A percentile compares a stretch with the other conserved stretches of the same genome.
Conservation (phyloP, 2,113 vertebrate genomes). For the Rhabdomys dilectus region DNA sequence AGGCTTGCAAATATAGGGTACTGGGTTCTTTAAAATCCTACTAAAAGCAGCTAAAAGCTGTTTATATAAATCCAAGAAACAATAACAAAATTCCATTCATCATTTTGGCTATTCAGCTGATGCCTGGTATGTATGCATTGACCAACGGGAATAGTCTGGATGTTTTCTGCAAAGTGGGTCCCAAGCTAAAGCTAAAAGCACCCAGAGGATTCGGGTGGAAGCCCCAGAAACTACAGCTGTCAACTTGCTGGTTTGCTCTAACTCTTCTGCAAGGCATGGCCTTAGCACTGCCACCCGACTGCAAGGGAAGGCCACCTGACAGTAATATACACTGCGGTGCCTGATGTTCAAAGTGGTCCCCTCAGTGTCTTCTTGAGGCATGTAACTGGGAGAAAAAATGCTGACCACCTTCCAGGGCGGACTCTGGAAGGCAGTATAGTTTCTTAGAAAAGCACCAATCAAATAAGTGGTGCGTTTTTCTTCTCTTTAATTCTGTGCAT, state of each 20-base stretch:
- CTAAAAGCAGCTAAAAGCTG: neutral
- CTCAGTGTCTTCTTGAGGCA: neutral
- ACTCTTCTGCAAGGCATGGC: neutral
- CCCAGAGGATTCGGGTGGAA: neutral
- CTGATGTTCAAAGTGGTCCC: rapidly evolving
- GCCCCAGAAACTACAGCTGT: neutral
- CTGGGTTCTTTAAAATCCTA: neutral
- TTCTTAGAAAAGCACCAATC: neutral
- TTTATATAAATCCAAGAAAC: neutral
- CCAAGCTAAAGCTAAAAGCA: neutral
- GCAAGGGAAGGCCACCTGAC: neutral
- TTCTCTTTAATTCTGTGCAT: neutral
- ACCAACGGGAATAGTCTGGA: neutral
- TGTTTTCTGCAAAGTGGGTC: neutral
- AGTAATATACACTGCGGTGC: no score
- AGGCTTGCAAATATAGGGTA: neutral
- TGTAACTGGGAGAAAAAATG: neutral
- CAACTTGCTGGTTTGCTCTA: neutral
- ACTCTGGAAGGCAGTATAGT: neutral
- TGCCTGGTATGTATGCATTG: neutral
- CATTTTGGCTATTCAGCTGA: neutral
- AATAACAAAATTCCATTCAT: neutral
- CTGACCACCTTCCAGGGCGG: neutral
- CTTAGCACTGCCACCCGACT: neutral
- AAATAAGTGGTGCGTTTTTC: neutral